Evolutionary conservation across 1,140 invertebrate species (phyloP), one percentile per base, ranked within the genome.

Genomic region (Platorchestia sp.): DNA sequence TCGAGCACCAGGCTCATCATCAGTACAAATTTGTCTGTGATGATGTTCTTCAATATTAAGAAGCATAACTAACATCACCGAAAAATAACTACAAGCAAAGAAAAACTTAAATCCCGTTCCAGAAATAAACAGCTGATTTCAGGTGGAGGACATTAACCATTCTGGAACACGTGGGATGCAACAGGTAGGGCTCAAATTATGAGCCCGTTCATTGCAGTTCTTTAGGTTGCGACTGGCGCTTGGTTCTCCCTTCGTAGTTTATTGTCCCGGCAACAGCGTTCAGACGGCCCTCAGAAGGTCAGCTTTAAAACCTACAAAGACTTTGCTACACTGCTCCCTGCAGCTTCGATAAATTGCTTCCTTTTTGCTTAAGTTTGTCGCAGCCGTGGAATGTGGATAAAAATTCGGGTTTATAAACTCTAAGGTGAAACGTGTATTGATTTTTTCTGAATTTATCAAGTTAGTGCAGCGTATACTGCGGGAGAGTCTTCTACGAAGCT

Each of bases 231-330:
- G 91, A 93, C 44, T 45, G 7, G 41, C 91, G 91, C 41, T 45
- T 93, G 91, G 91, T 44, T 44, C 44, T 93, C 41, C 43, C 44
- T 93, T 93, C 91, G 91, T 93, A 93, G 91, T 93, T 93, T 93
- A 93, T 93, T 42, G 91, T 93, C 91, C 43, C 44, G 47, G 91
- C 91, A 93, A 93, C 91, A 45, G 91, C 91, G 91, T 44, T 45
- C 10, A 7, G 36, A 47, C 44, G 43, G 22, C 91, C 40, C 45
- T 47, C 45, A 16, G 45, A 44, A 16, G 91, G 91, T 93, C 91
- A 93, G 91, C 91, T 93, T 93, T 93, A 93, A 93, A 40, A 45
- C 45, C 45, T n/a, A 44, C 87, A 89, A 89, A 41, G 43, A 44
- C 87, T 89, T 89, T 89, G 87, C 87, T 89, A 89, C 87, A 89